phyloP scores from a whole-genome alignment of 2,797 vertebrate genomes.

The Dendrocincla tyrannina region DNA sequence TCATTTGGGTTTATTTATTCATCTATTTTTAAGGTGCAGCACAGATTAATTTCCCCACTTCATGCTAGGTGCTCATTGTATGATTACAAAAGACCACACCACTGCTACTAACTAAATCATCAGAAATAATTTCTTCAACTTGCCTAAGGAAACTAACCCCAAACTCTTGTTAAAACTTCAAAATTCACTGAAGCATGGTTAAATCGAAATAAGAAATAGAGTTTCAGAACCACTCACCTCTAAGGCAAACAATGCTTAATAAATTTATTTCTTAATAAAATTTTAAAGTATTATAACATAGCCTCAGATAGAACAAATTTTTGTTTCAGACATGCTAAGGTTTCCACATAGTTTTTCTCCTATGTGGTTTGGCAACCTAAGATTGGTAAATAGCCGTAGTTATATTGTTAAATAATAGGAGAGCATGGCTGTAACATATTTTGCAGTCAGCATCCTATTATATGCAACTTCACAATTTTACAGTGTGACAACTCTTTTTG shows the following conservation, averaged over 20 bases:
- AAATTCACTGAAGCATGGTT: neutral
- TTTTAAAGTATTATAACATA: neutral
- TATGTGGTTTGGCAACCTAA: neutral
- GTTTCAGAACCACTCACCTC: neutral
- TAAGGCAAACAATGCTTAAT: neutral
- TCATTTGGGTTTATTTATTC: neutral
- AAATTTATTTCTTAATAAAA: neutral
- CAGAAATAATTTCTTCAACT: neutral
- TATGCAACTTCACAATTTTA: neutral
- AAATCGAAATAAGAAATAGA: neutral
- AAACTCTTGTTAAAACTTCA: neutral
- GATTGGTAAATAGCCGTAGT: neutral
- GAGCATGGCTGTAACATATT: neutral
- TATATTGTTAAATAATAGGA: neutral
- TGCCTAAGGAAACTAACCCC: neutral
- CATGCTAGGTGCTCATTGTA: neutral
- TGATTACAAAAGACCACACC: neutral
- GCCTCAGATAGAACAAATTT: neutral
- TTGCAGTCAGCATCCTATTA: neutral
- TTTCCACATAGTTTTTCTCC: neutral
- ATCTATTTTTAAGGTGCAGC: neutral
- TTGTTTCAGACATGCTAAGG: neutral
- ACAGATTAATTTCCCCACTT: neutral
- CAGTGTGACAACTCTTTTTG: conserved; percentile 17
- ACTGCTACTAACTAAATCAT: neutral